Evolutionary conservation across 2,113 vertebrate species (phyloP), one percentile per base, ranked within the genome.

Genomic region (Chroicocephalus ridibundus): DNA sequence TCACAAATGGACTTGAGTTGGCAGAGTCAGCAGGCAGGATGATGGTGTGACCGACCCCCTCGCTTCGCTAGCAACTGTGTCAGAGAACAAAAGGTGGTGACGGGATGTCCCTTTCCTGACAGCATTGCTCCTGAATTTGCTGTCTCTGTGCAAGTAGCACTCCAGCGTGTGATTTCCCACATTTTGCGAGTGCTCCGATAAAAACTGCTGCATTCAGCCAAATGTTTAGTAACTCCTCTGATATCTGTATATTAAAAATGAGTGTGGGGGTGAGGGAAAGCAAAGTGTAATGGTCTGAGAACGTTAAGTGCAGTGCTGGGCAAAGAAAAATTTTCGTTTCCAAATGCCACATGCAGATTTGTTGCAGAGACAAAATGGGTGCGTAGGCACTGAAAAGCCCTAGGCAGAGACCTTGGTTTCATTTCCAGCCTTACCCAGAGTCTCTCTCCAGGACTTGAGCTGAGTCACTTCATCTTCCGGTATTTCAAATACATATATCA

Each of bases 1-100:
- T 71, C 66, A n/a, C 31, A 40, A 47, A 71, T 2, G 17, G 62
- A n/a, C 74, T 18, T 13, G 40, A 79, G 83, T 57, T 85, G 74
- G 27, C 11, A 75, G 5, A 61, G 66, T 26, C 1, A 0, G 18
- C 46, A 36, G 38, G 58, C 51, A 78, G 55, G 38, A 68, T 1
- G 49, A 16, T 13, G 38, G 80, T 0, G 0, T 14, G 81, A 82
- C 27, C 10, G 0, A 13, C 29, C 31, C 32, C 25, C 61, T 62
- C 1, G 0, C 70, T 74, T 40, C 1, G 1, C 36, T n/a, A 31
- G 70, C 62, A 87, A 8, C 44, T 9, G 6, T 22, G 25, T 4
- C 7, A 1, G 36, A 61, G 58, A 86, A 77, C 75, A 93, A 86
- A 90, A 93, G 64, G 55, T 36, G 51, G 82, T 46, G 71, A 58